Base-by-base conservation (phyloP, 2,888 invertebrate species). In the Dorcus hopei region DNA sequence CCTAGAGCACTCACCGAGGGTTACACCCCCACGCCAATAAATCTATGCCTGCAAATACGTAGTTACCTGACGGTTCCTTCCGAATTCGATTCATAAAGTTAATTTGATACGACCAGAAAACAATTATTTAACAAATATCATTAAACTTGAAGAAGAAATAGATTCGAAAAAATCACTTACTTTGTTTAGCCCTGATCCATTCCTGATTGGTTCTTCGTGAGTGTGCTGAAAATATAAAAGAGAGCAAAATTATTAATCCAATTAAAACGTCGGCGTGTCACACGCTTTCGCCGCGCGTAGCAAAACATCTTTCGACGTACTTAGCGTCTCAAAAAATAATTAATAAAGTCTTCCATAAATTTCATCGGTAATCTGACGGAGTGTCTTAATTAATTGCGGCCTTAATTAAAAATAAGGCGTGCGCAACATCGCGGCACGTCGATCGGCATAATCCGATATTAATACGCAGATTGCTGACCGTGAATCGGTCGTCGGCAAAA, bases 141-240 rank as follows among this genome's bases (percentile, higher is more conserved):
- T 3, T 19, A 19, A 14, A 1, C 14, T 14, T n/a, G n/a, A n/a
- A n/a, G n/a, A n/a, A n/a, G n/a, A n/a, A n/a, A n/a, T n/a, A n/a
- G n/a, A n/a, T n/a, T n/a, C n/a, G n/a, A n/a, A n/a, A n/a, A 33
- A 33, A 33, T 33, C 26, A 33, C 26, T 75, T 72, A 80, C 80
- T 78, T 79, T 79, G 70, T 76, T 79, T 66, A 76, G 71, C 68
- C 77, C 77, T 63, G 75, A 67, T 68, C 78, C 78, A 74, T 77
- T 76, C 69, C 77, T 78, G 62, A 74, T 70, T 53, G 78, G 71
- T 59, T 77, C 79, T 68, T 81, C 80, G 68, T 80, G 80, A 59
- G 79, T 75, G 72, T 81, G 80, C 81, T 81, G 79, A 55, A 80
- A 33, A 81, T 71, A 75, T 74, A 74, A 71, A 69, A 62, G 45